These are phyloP conservation scores for Petrolisthes cinctipes DNA, from an alignment of 2,888 invertebrate genomes.

Conservation along the genomic window DNA sequence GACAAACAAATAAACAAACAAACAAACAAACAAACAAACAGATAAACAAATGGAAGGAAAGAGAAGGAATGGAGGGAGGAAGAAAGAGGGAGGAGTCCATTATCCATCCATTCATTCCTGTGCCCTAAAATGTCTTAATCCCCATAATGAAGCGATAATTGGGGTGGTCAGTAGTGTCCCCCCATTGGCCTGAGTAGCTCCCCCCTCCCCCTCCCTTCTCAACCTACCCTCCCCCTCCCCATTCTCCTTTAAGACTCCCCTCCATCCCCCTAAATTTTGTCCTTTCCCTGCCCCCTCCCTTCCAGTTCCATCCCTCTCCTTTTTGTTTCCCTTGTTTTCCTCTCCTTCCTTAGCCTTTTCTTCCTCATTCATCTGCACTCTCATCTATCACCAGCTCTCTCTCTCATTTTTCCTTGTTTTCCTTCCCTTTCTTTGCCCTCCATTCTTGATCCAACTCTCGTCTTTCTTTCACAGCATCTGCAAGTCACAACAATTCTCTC, in stretches of 20 bases:
- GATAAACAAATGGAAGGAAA: constrained; percentile 2
- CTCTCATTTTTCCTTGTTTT: neutral
- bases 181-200: neutral
- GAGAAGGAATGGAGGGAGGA: constrained; percentile 2
- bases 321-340: neutral
- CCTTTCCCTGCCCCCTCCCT: neutral
- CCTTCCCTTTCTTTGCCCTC: neutral
- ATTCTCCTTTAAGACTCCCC: neutral
- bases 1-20: neutral
- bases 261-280: neutral
- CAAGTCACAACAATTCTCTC: neutral
- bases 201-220: neutral
- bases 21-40: neutral
- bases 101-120: neutral
- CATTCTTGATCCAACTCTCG: neutral
- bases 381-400: neutral
- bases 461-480: too few species aligned
- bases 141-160: constrained; percentile 39
- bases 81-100: neutral
- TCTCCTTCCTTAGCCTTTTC: too few species aligned
- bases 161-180: constrained; percentile 17
- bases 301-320: neutral
- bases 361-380: neutral
- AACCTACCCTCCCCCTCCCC: neutral
- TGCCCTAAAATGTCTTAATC: constrained; percentile 26